phyloP scores from a whole-genome alignment of 2,888 invertebrate species.

The Osedax frankpressi region DNA sequence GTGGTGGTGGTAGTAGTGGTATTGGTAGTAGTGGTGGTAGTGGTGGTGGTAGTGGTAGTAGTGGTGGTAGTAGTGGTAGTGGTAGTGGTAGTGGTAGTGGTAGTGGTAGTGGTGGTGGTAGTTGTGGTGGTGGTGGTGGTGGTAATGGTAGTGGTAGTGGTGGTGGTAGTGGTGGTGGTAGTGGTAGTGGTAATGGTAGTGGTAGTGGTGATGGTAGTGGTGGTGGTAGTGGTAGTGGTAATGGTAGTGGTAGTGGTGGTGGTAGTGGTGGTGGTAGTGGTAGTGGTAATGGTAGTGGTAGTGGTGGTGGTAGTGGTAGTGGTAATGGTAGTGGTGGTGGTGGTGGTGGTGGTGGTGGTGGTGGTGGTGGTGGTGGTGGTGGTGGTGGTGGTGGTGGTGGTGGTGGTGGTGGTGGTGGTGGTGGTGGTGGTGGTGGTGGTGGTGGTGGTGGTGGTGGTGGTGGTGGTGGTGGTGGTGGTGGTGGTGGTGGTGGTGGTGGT shows the following conservation, averaged over 20 bases:
- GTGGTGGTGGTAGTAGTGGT: neutral
- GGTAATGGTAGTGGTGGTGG: neutral
- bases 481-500: neutral
- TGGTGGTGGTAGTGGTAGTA: neutral
- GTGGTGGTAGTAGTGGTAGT: neutral
- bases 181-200: neutral
- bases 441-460: neutral
- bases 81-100: neutral
- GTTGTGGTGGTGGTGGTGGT: neutral
- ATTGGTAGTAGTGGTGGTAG: neutral
- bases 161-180: neutral
- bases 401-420: neutral
- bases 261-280: neutral
- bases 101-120: neutral
- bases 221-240: neutral
- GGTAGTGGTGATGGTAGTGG: neutral
- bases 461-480: neutral
- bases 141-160: neutral
- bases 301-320: neutral
- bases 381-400: neutral
- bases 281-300: neutral
- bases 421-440: neutral
- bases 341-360: neutral
- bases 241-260: neutral
- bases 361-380: neutral